Base-by-base conservation (phyloP, 2,797 vertebrate species). In the Thaleichthys pacificus region DNA sequence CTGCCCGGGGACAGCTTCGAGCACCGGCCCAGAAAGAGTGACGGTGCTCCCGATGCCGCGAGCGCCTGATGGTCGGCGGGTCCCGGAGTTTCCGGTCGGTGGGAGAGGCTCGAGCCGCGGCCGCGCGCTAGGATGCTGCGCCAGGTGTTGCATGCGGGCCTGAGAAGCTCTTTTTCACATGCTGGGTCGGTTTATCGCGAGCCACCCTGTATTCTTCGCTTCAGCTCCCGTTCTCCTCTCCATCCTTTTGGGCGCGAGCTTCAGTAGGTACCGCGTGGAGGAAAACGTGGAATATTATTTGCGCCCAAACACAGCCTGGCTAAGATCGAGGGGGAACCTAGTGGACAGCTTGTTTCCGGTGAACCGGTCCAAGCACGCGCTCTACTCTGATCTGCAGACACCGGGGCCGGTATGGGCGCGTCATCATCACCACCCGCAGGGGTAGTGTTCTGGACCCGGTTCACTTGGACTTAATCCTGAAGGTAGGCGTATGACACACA, bases 151-250 rank as follows among this genome's bases (percentile, higher is more conserved):
- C 97, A 97, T 92, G 93, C 95, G 91, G 96, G 96, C 91, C 95
- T 98, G 87, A 92, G 94, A 91, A 94, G 93, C 89, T 95, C 92
- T 82, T 97, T 97, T 93, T 24, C 95, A 94, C 90, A 93, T 94
- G 87, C 92, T 97, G 79, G 97, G 97, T 86, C 95, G 96, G 90
- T 97, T 98, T 91, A 94, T 99, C 77, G 96, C 96, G 85, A 91
- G 95, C 89, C 97, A 98, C 93, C 96, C 97, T 85, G 97, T 98
- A 83, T 97, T 99, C 92, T 98, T 99, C 87, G 95, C 96, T 83
- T 98, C 97, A 66, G 95, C 95, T 75, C 97, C 97, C 61, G 95
- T 98, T 86, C 95, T 99, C 69, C 91, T 99, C 80, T 96, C 97
- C 88, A 94, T 98, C 88, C 94, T 98, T 87, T 95, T 98, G 73